These are phyloP conservation scores for Clarias magur DNA, from an alignment of 2,113 vertebrate genomes.

Conservation along the genomic window DNA sequence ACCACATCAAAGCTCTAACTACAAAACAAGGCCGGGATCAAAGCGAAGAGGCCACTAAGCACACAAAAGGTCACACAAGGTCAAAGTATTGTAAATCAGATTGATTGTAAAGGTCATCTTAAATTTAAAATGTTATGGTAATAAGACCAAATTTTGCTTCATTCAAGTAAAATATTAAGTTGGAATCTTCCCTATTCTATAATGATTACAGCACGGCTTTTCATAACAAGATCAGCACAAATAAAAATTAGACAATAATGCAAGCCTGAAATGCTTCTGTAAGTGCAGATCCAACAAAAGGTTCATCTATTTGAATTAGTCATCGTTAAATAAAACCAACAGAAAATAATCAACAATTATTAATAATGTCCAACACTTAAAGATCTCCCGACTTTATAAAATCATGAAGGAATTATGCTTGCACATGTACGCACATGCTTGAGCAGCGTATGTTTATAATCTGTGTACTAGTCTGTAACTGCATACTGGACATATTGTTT, in stretches of 20 bases:
- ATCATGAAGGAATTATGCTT: not conserved
- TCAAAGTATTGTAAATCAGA: not conserved
- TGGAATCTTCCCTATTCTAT: no score
- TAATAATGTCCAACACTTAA: not conserved
- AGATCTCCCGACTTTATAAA: no score
- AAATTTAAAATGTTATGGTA: not conserved
- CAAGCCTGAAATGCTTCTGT: not conserved
- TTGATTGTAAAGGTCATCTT: not conserved
- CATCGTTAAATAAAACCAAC: not conserved
- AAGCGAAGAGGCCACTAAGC: not conserved
- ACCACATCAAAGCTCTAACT: constrained; percentile 2
- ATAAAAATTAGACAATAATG: not conserved
- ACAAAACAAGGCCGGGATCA: not conserved
- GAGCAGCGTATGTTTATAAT: not conserved
- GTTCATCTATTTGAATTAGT: not conserved
- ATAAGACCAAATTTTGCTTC: not conserved
- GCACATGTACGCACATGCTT: not conserved
- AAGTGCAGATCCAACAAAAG: not conserved
- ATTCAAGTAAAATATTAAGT: not conserved
- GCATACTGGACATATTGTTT: no score
- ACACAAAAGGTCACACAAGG: not conserved
- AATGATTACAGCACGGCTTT: not conserved
- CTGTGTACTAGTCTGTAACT: not conserved
- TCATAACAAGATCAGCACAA: not conserved
- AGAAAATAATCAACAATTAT: not conserved